Base-by-base conservation (phyloP, 2,797 vertebrate genomes). In the Ataeniobius toweri region DNA sequence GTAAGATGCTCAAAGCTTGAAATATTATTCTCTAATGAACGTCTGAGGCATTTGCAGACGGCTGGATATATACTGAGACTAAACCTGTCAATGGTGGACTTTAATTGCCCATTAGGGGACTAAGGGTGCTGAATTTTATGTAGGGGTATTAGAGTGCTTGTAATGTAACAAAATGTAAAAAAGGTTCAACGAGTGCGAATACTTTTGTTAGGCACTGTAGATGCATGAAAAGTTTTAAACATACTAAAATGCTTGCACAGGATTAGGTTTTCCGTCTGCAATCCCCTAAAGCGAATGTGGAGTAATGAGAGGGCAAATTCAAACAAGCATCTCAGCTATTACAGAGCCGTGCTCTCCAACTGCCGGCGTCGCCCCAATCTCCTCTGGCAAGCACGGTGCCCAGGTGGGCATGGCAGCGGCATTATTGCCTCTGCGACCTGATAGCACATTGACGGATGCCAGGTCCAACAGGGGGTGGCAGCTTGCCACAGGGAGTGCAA, bases 371-470 rank as follows among this genome's bases (percentile, higher is more conserved):
- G 39, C 69, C 82, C 77, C 83, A 81, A 88, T 89, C 87, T 85
- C 80, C 77, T 89, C 85, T 79, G 87, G 85, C 79, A 79, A 85
- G 69, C 73, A 9, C n/a, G n/a, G 80, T 73, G 83, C 81, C 87
- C 85, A 89, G 88, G 91, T 88, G 89, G 85, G 80, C 76, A 80
- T 78, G 89, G 88, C 82, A 70, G 75, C n/a, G 84, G 76, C 51
- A 28, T 86, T 94, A 90, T 89, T 92, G 89, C 86, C 85, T 89
- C 77, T 76, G 84, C 39, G 84, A 85, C 89, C 87, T 84, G 80
- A 88, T 84, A 79, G 85, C 79, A 22, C 79, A 28, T 2, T 89
- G 89, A 94, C 89, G 83, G 86, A 93, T 91, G 89, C 88, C 82
- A 55, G 51, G 86, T 82, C 89, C 88, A 88, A 92, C 87, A 76